These are phyloP conservation scores for Lottia gigantea DNA, from an alignment of 2,888 invertebrate species.

Conservation along the genomic window DNA sequence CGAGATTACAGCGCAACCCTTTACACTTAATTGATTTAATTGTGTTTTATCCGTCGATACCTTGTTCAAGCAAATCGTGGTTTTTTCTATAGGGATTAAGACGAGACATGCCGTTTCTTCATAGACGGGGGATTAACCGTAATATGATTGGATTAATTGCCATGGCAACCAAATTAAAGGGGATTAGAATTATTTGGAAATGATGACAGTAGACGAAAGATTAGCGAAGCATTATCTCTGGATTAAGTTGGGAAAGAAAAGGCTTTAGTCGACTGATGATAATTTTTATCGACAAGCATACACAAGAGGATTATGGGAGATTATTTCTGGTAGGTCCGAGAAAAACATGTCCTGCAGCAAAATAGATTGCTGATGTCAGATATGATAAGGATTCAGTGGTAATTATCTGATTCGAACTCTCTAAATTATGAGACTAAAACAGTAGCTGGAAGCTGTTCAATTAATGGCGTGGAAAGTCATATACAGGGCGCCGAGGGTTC, in stretches of 20 bases:
- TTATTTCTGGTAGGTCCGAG: not conserved
- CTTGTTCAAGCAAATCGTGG: not conserved
- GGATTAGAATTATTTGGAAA: slow-evolving; percentile 8
- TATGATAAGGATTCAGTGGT: too few species aligned
- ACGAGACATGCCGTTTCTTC: not conserved
- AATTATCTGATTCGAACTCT: too few species aligned
- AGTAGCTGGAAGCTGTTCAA: too few species aligned
- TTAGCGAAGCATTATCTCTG: not conserved
- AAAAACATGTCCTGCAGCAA: not conserved
- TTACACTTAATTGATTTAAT: not conserved
- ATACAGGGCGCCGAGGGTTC: too few species aligned
- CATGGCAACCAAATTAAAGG: slow-evolving; percentile 9
- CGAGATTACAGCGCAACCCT: too few species aligned
- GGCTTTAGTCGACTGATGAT: not conserved
- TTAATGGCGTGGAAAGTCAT: too few species aligned
- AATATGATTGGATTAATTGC: slow-evolving; percentile 2
- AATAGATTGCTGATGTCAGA: too few species aligned
- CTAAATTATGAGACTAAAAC: too few species aligned
- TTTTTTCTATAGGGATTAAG: slow-evolving; percentile 4
- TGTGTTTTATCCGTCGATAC: not conserved
- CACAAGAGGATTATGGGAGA: not conserved
- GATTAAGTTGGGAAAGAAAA: not conserved
- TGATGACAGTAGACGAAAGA: not conserved
- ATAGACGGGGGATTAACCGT: not conserved
- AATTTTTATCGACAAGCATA: slow-evolving; percentile 7